A percentile compares a stretch with the other conserved stretches of the same genome.
These are phyloP conservation scores for Oreochromis spilurus DNA, from an alignment of 2,113 vertebrate species.

Conservation along the genomic window DNA sequence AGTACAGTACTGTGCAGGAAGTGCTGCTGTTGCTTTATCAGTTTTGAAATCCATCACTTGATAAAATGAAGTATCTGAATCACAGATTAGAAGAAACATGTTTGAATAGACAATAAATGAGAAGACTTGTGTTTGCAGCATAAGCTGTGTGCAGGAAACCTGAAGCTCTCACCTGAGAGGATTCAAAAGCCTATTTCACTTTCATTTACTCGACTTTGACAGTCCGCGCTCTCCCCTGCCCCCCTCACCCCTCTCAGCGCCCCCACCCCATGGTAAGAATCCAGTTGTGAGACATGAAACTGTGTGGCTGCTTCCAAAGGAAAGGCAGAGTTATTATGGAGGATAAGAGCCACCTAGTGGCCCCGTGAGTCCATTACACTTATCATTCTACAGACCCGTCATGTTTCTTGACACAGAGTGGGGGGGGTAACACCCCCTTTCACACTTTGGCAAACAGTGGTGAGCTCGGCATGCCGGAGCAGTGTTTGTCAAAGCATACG, in stretches of 20 bases:
- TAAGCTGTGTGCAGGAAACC: background rate
- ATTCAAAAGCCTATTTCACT: constrained; percentile 5
- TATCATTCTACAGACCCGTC: background rate
- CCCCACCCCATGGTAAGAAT: background rate
- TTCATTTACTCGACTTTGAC: constrained; percentile 23
- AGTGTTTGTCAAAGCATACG: background rate
- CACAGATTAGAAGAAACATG: background rate
- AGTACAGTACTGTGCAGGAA: background rate
- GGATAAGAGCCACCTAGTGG: constrained; percentile 72
- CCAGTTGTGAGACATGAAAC: background rate
- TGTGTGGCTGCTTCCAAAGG: background rate
- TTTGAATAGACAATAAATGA: background rate
- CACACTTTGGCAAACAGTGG: background rate
- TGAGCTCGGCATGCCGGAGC: background rate
- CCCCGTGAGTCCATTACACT: constrained; percentile 31
- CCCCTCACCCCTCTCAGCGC: background rate
- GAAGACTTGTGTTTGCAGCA: background rate
- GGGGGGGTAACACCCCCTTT: background rate
- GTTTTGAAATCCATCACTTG: background rate
- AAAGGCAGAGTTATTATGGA: constrained; percentile 27
- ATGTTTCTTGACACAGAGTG: background rate
- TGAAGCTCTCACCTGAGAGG: background rate
- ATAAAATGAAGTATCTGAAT: background rate
- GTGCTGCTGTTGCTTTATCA: background rate
- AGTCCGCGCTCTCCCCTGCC: background rate